Evolutionary conservation across 2,113 vertebrate species (phyloP).

Genomic region (Burhinus bistriatus): DNA sequence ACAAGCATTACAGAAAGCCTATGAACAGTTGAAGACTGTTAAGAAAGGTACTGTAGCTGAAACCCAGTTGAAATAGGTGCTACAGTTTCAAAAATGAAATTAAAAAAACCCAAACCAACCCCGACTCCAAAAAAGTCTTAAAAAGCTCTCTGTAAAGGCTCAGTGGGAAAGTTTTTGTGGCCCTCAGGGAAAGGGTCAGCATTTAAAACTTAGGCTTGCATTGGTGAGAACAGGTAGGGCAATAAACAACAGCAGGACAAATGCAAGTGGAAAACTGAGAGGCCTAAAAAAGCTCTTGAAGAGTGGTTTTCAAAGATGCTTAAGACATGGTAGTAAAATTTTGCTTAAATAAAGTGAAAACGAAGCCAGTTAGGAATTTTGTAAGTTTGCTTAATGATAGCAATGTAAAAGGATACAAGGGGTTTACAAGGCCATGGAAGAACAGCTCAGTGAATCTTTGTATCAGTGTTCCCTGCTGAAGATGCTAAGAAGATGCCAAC

Average conservation of each 20-base stretch:
- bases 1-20: neutral
- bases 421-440: neutral
- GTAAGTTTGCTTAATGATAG: neutral
- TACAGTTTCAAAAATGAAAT: neutral
- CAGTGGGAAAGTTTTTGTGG: neutral
- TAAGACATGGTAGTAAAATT: neutral
- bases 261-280: neutral
- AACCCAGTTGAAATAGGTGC: neutral
- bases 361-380: neutral
- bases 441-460: neutral
- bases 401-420: neutral
- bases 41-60: neutral
- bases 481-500: neutral
- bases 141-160: neutral
- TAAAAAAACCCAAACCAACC: fast-evolving
- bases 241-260: neutral
- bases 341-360: neutral
- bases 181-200: neutral
- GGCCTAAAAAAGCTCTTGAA: neutral
- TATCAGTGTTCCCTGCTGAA: neutral
- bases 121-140: neutral
- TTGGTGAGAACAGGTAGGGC: neutral
- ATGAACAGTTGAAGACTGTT: neutral
- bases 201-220: neutral
- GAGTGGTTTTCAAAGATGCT: neutral